phyloP scores from a whole-genome alignment of 2,113 vertebrate genomes.

The Pterocles orientalis region DNA sequence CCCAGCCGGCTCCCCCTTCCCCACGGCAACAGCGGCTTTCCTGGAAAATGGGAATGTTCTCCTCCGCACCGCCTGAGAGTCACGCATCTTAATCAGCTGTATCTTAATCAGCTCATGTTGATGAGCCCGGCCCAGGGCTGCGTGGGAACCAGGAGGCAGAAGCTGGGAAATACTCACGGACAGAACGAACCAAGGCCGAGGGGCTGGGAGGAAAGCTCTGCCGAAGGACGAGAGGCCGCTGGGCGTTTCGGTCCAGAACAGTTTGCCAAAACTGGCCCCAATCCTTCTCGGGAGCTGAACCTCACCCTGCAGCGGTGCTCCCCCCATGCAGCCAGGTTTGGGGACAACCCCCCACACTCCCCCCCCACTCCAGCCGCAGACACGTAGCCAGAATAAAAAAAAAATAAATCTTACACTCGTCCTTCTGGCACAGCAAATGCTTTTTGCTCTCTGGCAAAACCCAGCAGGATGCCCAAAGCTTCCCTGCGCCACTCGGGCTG shows the following conservation, averaged over 20 bases:
- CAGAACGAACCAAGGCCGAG: background rate
- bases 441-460: background rate
- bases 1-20: background rate
- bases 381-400: background rate
- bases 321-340: rapidly evolving
- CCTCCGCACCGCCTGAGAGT: background rate
- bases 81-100: background rate
- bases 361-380: background rate
- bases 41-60: background rate
- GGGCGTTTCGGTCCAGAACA: background rate
- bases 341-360: background rate
- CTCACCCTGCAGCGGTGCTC: background rate
- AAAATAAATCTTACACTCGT: no score
- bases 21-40: background rate
- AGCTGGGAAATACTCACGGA: background rate
- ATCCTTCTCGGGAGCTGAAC: background rate
- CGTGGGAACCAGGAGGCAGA: background rate
- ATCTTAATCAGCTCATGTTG: background rate
- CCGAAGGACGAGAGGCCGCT: background rate
- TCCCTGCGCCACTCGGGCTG: background rate
- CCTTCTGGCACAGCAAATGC: background rate
- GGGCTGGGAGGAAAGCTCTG: background rate
- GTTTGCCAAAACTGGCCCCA: background rate
- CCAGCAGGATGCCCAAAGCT: no score
- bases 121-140: background rate